Evolutionary conservation across 2,113 vertebrate species (phyloP).

Genomic region (Malurus elegans): DNA sequence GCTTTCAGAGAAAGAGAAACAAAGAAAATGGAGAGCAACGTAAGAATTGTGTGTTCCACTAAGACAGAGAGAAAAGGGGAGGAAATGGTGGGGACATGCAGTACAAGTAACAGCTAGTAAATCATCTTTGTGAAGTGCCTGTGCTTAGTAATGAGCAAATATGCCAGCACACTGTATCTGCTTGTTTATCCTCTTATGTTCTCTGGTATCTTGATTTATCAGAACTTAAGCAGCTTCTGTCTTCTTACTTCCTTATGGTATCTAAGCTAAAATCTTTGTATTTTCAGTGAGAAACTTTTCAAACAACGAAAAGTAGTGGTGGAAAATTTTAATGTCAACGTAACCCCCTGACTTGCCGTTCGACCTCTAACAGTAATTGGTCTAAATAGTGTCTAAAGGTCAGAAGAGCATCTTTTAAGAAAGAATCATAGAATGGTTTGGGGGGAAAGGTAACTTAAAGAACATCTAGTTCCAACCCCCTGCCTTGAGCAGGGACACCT

Average conservation of each 20-base stretch:
- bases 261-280: not conserved
- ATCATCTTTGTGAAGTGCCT: not conserved
- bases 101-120: not conserved
- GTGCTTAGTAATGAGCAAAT: not conserved
- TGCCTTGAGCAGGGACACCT: not conserved
- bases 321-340: not conserved
- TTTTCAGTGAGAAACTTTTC: not conserved
- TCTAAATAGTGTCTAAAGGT: not conserved
- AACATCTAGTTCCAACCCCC: not conserved
- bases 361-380: not conserved
- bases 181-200: not conserved
- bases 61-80: not conserved
- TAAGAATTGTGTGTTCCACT: not conserved
- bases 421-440: not conserved
- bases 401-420: fast-evolving
- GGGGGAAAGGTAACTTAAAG: not conserved
- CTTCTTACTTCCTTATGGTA: not conserved
- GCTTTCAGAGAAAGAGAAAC: not conserved
- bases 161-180: not conserved
- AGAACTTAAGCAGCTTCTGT: not conserved
- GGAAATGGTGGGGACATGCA: not conserved
- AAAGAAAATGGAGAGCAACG: not conserved
- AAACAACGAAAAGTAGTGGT: not conserved
- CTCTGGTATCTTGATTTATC: not conserved
- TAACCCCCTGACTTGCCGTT: not conserved